Conservation (phyloP, 2,797 vertebrate species). For the Microcaecilia unicolor region DNA sequence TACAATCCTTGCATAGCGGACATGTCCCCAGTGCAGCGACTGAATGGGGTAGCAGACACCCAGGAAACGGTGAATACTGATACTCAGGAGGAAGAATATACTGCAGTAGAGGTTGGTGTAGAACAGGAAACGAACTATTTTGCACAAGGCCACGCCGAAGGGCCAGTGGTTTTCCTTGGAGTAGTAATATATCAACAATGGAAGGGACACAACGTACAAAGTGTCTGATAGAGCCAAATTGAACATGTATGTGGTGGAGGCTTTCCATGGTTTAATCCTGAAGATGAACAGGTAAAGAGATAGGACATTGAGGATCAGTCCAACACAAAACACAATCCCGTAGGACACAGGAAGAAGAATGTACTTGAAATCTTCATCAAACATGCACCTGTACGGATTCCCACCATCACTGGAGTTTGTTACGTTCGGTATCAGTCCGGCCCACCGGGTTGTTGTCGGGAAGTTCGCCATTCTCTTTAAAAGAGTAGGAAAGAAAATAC, state of each 20-base stretch:
- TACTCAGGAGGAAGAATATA: conserved; percentile 90
- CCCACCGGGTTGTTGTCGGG: too few relatives aligned
- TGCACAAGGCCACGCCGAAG: conserved; percentile 76
- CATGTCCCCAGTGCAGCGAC: conserved; percentile 73
- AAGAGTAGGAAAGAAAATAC: too few relatives aligned
- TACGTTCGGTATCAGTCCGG: too few relatives aligned
- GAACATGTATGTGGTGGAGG: conserved; percentile 92
- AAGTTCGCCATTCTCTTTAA: conserved; percentile 38
- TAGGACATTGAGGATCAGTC: conserved; percentile 71
- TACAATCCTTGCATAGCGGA: conserved; percentile 63
- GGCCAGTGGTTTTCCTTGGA: conserved; percentile 85
- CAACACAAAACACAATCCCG: conserved; percentile 72
- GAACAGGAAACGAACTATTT: conserved; percentile 91
- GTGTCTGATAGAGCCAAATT: conserved; percentile 84
- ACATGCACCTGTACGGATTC: conserved; percentile 58
- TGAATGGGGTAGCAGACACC: conserved; percentile 79
- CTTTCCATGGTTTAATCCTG: conserved; percentile 79
- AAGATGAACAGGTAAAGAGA: conserved; percentile 80
- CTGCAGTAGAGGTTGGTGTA: conserved; percentile 91
- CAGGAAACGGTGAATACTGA: conserved; percentile 85
- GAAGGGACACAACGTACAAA: conserved; percentile 81
- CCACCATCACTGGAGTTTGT: conserved; percentile 26
- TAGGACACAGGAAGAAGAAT: conserved; percentile 84
- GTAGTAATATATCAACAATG: conserved; percentile 88
- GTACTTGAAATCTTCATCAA: conserved; percentile 84